These are phyloP conservation scores for crab-eating macaque (Macaca fascicularis) DNA, from an alignment of 2,113 vertebrate genomes.

Conservation along the genomic window T2T-MFA8v1.1 NC_088384.1:25851001-25851500, in stretches of 20 bases:
- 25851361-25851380: background rate
- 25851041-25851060: rapidly evolving
- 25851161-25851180: no score
- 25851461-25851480: background rate
- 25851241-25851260: background rate
- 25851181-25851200: no score
- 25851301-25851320: background rate
- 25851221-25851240: no score
- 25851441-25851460: background rate
- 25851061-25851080: rapidly evolving
- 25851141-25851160: no score
- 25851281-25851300: background rate
- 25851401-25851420: background rate
- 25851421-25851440: background rate
- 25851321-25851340: background rate
- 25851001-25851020: rapidly evolving
- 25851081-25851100: background rate
- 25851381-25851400: background rate
- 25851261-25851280: background rate
- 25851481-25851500: background rate
- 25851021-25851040: rapidly evolving
- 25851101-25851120: background rate
- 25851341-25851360: background rate
- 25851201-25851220: no score
- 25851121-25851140: no score